Base-by-base conservation (phyloP, 2,113 vertebrate genomes). In the Hippocampus guttulatus region DNA sequence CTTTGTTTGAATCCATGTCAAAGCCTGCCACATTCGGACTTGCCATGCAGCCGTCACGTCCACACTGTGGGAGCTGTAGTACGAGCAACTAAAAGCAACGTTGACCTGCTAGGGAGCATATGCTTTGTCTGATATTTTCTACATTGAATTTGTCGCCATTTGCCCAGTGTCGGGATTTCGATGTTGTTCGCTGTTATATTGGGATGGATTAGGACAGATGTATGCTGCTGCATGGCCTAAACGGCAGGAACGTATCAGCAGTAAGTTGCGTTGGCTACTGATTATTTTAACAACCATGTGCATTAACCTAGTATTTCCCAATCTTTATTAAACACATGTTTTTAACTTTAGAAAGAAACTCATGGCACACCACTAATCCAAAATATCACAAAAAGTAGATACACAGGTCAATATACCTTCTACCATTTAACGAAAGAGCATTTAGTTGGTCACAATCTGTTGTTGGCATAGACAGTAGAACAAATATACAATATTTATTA, bases 1-100 rank as follows among this genome's bases (percentile, higher is more conserved):
- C 87, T 89, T 91, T 91, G 89, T 91, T 85, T 87, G 82, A 88
- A 61, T 84, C 81, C 70, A 74, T 86, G 84, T 87, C 80, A 84
- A 81, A 79, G 77, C 81, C 77, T 86, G 82, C 81, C 82, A 86
- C 85, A 88, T 84, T 87, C 8, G 18, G 21, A 63, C 23, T 38
- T 5, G 23, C 27, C 25, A n/a, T 55, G 64, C n/a, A 45, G 63
- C 63, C 38, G 41, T 64, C 62, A 64, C 62, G 41, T 65, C 61
- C 77, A 80, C 73, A 55, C 69, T 67, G 33, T 67, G 80, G 78
- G 78, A 75, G 68, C 57, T 61, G 41, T 18, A 47, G 2, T 15
- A 16, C 21, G 41, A 43, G 40, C 33, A 40, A 43, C 40, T 43
- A 8, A 60, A 60, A 65, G 33, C 55, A 61, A 30, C 69, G 70